A percentile compares a stretch with the other conserved stretches of the same genome.
phyloP scores from a whole-genome alignment of 2,113 vertebrate genomes.

The Neodontobutis hainanensis region DNA sequence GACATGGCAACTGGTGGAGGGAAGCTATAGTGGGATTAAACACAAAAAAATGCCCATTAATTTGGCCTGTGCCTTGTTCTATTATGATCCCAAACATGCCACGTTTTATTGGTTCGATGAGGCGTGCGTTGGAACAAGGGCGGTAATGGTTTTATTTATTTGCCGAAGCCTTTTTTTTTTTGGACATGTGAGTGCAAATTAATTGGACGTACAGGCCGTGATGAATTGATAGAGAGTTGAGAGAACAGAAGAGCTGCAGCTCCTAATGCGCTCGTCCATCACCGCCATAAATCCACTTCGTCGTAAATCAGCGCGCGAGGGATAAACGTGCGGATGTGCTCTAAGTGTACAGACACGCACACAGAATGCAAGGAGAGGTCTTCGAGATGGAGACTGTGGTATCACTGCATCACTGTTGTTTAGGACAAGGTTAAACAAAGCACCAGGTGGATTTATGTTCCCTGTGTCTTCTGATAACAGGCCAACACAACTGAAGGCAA shows the following conservation, averaged over 20 bases:
- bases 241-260: background rate
- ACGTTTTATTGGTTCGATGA: background rate
- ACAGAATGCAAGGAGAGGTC: no score
- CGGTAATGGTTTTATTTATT: background rate
- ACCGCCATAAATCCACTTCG: background rate
- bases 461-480: no score
- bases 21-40: background rate
- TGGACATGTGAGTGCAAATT: slow-evolving; percentile 6
- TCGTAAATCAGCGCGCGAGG: background rate
- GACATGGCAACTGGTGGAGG: no score
- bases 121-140: slow-evolving; percentile 1
- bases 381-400: no score
- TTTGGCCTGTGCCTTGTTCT: slow-evolving; percentile 3
- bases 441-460: no score
- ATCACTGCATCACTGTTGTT: no score
- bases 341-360: background rate
- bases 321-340: background rate
- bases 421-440: no score
- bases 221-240: background rate
- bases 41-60: background rate
- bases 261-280: slow-evolving; percentile 1
- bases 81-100: slow-evolving; percentile 2
- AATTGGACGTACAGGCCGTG: slow-evolving; percentile 1
- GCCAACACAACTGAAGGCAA: no score
- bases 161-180: background rate